phyloP scores from a whole-genome alignment of 2,888 invertebrate genomes.

The Antitype chi region DNA sequence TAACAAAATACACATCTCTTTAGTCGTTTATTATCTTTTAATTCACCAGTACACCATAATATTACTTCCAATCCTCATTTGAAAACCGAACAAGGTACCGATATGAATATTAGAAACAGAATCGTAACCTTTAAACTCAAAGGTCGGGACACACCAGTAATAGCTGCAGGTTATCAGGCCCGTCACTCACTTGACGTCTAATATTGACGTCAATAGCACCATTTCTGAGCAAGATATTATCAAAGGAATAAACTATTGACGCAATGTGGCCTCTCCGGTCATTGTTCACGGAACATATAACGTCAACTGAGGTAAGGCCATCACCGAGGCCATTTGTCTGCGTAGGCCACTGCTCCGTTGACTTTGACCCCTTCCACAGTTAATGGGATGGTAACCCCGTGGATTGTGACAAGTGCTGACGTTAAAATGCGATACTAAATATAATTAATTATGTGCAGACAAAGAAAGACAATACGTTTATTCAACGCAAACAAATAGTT shows the following conservation, averaged over 20 bases:
- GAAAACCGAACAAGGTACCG: no score
- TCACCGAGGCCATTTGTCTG: constrained; percentile 22
- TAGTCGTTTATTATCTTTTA: neutral
- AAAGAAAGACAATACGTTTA: neutral
- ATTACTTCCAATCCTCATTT: neutral
- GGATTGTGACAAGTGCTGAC: neutral
- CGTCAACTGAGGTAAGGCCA: constrained; percentile 23
- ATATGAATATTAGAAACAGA: neutral
- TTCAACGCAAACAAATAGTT: neutral
- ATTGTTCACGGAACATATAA: constrained; percentile 26
- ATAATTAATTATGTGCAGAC: neutral
- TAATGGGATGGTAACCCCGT: neutral
- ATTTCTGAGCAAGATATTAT: constrained; percentile 29
- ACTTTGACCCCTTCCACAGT: constrained; percentile 5
- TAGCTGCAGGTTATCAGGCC: constrained; percentile 13
- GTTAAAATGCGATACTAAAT: neutral
- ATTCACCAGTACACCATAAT: neutral
- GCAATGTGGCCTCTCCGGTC: neutral
- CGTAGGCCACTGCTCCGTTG: constrained; percentile 3
- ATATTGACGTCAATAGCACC: constrained; percentile 1
- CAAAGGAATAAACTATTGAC: constrained; percentile 15
- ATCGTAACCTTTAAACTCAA: neutral
- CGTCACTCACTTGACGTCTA: constrained; percentile 11
- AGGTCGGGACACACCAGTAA: neutral
- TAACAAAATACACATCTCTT: neutral